phyloP scores from a whole-genome alignment of 2,797 vertebrate species.

The Pseudocheirus occidentalis region DNA sequence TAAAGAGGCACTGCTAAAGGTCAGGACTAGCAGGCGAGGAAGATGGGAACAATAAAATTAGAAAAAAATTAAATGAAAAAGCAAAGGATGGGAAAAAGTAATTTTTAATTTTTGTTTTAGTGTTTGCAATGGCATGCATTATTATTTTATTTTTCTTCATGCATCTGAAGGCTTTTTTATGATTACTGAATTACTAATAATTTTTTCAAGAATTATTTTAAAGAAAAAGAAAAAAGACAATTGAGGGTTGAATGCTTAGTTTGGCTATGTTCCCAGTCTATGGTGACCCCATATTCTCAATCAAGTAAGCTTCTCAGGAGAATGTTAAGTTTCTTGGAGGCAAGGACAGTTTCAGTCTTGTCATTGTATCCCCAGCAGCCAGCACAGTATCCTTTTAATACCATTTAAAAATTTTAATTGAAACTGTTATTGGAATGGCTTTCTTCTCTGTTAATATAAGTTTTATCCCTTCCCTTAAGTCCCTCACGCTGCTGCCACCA shows the following conservation, averaged over 20 bases:
- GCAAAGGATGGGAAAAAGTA: not conserved
- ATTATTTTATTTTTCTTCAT: not conserved
- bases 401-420: not conserved
- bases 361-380: not conserved
- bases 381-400: not conserved
- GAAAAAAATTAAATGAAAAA: not conserved
- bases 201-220: not conserved
- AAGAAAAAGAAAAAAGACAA: not conserved
- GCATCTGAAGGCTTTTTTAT: not conserved
- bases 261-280: not conserved
- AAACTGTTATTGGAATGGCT: not conserved
- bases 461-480: not conserved
- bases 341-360: not conserved
- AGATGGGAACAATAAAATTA: not conserved
- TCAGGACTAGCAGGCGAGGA: not conserved
- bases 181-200: not conserved
- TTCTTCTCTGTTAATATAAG: not conserved
- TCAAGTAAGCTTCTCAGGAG: not conserved
- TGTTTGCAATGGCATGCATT: not conserved
- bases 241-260: not conserved
- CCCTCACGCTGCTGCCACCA: not conserved
- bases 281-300: not conserved
- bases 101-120: not conserved
- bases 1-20: not conserved
- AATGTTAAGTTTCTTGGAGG: not conserved